Percentiles rank a stretch among this genome's conserved stretches.
Evolutionary conservation across 2,113 vertebrate species (phyloP).

Genomic region (Taxidea taxus): DNA sequence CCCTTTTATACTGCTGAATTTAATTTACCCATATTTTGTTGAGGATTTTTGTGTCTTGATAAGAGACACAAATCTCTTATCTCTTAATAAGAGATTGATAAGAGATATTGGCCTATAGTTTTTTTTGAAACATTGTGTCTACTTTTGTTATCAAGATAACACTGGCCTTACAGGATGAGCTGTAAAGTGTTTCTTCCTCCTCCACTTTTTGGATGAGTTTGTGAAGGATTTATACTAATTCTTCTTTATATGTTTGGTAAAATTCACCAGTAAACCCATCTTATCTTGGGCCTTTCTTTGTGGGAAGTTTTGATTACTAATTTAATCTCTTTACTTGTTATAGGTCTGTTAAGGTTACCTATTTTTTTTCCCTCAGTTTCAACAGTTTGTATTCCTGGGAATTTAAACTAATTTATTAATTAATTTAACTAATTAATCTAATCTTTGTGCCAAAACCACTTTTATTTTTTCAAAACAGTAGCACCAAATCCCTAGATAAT

Average conservation of each 20-base stretch:
- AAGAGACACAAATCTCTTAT: too few relatives aligned
- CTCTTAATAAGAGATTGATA: too few relatives aligned
- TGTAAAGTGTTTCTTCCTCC: not conserved
- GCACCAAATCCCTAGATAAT: not conserved
- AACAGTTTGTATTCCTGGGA: not conserved
- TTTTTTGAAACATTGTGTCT: not conserved
- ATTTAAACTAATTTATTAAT: too few relatives aligned
- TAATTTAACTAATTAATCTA: not conserved
- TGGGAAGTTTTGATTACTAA: not conserved
- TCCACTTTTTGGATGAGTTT: not conserved
- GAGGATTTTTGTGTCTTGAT: not conserved
- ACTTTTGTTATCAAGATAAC: not conserved
- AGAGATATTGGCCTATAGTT: not conserved
- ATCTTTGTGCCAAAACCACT: not conserved
- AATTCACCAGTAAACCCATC: not conserved
- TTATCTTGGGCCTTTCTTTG: not conserved
- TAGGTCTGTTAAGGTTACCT: not conserved
- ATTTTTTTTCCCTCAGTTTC: not conserved
- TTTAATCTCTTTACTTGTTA: not conserved
- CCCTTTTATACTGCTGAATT: not conserved
- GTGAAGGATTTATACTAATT: not conserved
- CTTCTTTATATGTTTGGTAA: not conserved
- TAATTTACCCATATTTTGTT: not conserved
- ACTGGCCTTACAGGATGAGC: not conserved
- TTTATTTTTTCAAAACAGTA: not conserved